Percentiles rank a stretch among this genome's conserved stretches.
Conservation (phyloP, 2,797 vertebrate genomes). For the Catharus ustulatus region DNA sequence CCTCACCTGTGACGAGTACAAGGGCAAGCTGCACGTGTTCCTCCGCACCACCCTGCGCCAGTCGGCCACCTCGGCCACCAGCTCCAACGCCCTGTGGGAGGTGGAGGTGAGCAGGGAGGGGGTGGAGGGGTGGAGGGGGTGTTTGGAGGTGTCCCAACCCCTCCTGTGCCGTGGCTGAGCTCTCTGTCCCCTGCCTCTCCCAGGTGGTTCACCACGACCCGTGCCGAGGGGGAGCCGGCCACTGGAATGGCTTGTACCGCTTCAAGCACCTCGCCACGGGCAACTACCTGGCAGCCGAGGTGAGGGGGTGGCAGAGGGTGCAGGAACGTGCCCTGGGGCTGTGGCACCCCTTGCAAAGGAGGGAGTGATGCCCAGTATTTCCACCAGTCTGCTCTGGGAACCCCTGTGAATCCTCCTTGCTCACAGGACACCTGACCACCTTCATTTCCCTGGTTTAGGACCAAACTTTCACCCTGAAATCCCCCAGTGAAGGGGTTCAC, state of each 20-base stretch:
- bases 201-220: conserved; percentile 98
- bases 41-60: conserved; percentile 92
- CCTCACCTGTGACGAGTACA: conserved; percentile 94
- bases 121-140: fast-evolving
- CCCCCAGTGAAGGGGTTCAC: neutral
- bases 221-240: conserved; percentile 93
- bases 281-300: conserved; percentile 96
- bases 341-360: neutral
- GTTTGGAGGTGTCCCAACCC: fast-evolving
- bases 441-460: neutral
- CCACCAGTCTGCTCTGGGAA: neutral
- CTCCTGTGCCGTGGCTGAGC: neutral
- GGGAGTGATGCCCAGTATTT: fast-evolving
- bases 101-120: conserved; percentile 83
- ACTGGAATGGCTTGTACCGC: conserved; percentile 96
- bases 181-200: neutral
- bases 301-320: conserved; percentile 60
- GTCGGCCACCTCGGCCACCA: conserved; percentile 93
- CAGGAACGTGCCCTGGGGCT: neutral
- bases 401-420: fast-evolving
- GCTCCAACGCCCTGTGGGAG: conserved; percentile 97
- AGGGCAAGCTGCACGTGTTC: conserved; percentile 90
- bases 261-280: conserved; percentile 98
- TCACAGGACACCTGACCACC: neutral
- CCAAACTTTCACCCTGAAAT: neutral